phyloP scores from a whole-genome alignment of 2,888 invertebrate genomes.

The Schizotus pectinicornis region DNA sequence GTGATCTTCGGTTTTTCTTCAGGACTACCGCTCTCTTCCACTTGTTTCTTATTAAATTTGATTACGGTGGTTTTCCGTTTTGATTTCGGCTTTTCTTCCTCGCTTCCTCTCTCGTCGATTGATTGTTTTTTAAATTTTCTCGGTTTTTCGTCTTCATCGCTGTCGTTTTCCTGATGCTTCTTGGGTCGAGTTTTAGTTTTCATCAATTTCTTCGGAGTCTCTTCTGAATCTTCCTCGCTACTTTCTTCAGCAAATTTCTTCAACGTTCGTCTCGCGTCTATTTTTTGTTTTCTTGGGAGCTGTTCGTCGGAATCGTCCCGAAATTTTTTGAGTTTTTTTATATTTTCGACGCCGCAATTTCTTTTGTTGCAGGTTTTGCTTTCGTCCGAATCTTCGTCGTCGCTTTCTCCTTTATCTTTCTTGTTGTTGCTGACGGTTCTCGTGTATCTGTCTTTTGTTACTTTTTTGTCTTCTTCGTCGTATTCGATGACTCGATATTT shows the following conservation, averaged over 20 bases:
- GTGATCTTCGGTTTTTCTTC: background rate
- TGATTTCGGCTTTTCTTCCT: background rate
- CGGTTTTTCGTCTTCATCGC: background rate
- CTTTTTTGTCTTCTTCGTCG: slow-evolving; percentile 18
- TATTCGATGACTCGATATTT: slow-evolving; percentile 19
- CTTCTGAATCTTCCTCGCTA: background rate
- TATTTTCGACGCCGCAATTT: background rate
- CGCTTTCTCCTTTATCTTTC: background rate
- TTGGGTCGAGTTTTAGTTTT: background rate
- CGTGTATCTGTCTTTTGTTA: slow-evolving; percentile 16
- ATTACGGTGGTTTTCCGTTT: background rate
- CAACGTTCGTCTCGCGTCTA: background rate
- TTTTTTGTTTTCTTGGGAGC: too few relatives aligned
- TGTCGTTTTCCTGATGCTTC: background rate
- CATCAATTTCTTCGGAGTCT: background rate
- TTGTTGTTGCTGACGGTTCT: slow-evolving; percentile 3
- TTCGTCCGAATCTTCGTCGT: background rate
- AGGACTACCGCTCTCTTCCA: background rate
- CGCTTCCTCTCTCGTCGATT: background rate
- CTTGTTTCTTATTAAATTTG: slow-evolving; percentile 1
- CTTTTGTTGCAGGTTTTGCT: background rate
- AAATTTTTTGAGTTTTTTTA: background rate
- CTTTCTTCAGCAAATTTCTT: background rate
- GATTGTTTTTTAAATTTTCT: background rate
- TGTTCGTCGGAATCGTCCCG: background rate